phyloP scores from a whole-genome alignment of 2,888 invertebrate species.

The Ptychoptera albimana region DNA sequence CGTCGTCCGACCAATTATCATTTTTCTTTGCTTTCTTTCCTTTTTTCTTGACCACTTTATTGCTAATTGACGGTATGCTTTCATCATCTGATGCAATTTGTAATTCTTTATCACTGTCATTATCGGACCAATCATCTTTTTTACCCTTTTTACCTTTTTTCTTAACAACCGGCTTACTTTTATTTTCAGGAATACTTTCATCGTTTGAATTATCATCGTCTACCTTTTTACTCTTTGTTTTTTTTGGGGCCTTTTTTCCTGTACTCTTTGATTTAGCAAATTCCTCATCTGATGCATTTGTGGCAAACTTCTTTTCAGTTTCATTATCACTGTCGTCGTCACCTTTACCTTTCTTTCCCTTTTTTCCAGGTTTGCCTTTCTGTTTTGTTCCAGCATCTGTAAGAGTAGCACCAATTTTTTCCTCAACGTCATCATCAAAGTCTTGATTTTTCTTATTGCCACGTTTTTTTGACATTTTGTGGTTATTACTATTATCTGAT shows the following conservation, averaged over 20 bases:
- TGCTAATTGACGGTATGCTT: constrained; percentile 6
- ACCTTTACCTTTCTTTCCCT: constrained; percentile 32
- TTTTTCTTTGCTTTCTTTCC: constrained; percentile 34
- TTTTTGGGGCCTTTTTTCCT: constrained; percentile 13
- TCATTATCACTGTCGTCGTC: constrained; percentile 32
- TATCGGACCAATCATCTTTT: constrained; percentile 11
- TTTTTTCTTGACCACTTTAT: constrained; percentile 12
- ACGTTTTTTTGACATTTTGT: constrained; percentile 41
- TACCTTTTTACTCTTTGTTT: constrained; percentile 12
- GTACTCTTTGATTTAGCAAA: constrained; percentile 10
- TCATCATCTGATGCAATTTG: constrained; percentile 6
- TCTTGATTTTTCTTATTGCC: constrained; percentile 41
- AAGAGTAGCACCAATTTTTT: constrained; percentile 19
- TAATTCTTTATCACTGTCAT: constrained; percentile 8
- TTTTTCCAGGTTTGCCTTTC: constrained; percentile 29
- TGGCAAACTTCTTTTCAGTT: constrained; percentile 21
- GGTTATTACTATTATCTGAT: too few species aligned
- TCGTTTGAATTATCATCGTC: constrained; percentile 28
- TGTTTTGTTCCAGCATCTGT: constrained; percentile 31
- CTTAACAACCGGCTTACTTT: constrained; percentile 11
- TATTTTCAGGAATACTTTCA: constrained; percentile 18
- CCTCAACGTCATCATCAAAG: constrained; percentile 36
- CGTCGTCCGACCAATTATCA: constrained; percentile 36
- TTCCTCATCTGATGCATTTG: constrained; percentile 31
- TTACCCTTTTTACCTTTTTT: constrained; percentile 17